Evolutionary conservation across 2,797 vertebrate species (phyloP).

Genomic region (Peromyscus eremicus): DNA sequence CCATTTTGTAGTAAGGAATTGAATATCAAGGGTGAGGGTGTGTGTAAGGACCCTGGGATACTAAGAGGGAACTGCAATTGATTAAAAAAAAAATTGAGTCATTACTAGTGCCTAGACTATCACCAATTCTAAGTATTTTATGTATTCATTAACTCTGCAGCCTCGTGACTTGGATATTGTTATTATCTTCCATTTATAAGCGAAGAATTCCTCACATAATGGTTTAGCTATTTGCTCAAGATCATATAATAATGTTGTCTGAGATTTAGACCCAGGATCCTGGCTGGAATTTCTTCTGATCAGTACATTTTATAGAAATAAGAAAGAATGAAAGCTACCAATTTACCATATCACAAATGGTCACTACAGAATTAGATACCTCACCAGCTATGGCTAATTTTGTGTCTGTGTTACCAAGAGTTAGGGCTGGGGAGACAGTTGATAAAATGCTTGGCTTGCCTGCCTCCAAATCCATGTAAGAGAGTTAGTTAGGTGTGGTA

Average conservation of each 20-base stretch:
- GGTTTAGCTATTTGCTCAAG: background rate
- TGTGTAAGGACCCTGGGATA: background rate
- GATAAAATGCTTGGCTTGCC: background rate
- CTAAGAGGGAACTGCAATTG: background rate
- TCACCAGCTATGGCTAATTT: background rate
- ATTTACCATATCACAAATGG: background rate
- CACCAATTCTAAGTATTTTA: background rate
- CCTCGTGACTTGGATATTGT: background rate
- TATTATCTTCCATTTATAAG: background rate
- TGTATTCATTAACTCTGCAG: background rate
- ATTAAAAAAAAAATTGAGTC: background rate
- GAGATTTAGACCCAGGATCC: background rate
- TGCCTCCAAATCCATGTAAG: background rate
- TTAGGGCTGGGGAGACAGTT: background rate
- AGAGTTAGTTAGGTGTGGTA: background rate
- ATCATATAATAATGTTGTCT: background rate
- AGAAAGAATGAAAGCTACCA: background rate
- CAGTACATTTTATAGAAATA: background rate
- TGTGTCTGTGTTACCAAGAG: background rate
- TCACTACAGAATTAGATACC: background rate
- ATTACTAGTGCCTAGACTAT: background rate
- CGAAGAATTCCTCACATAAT: background rate
- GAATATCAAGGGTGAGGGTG: background rate
- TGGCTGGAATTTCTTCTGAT: background rate
- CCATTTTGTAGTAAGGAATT: background rate